Evolutionary conservation across 1,140 invertebrate species (phyloP).

Genomic region (Lithobius niger): DNA sequence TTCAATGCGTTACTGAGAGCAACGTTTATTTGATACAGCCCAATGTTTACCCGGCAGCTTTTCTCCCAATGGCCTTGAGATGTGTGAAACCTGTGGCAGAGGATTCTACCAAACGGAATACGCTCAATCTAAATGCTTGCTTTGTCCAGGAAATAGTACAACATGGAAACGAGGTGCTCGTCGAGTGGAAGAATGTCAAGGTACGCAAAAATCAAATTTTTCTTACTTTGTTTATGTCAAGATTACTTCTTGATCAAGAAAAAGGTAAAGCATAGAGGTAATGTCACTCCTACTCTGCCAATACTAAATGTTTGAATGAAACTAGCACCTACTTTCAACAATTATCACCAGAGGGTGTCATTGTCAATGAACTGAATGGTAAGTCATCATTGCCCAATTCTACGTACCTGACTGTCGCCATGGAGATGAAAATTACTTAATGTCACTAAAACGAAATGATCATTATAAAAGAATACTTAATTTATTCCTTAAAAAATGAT

Average conservation of each 20-base stretch:
- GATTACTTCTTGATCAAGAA: no score
- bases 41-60: constrained; percentile 39
- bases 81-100: constrained; percentile 44
- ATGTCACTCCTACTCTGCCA: background rate
- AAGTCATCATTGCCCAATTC: no score
- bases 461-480: no score
- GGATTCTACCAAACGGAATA: constrained; percentile 46
- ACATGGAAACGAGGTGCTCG: constrained; percentile 38
- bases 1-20: background rate
- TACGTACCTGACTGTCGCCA: no score
- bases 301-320: background rate
- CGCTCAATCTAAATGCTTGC: constrained; percentile 39
- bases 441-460: no score
- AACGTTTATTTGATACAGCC: constrained; percentile 23
- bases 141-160: constrained; percentile 42
- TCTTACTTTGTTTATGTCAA: no score
- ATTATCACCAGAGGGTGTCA: no score
- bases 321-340: background rate
- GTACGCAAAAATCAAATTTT: constrained; percentile 25
- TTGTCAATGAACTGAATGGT: no score
- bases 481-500: no score
- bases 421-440: no score
- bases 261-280: background rate
- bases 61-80: constrained; percentile 36
- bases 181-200: constrained; percentile 35